These are phyloP conservation scores for Calidris pygmaea DNA, from an alignment of 2,113 vertebrate genomes.

Conservation along the genomic window DNA sequence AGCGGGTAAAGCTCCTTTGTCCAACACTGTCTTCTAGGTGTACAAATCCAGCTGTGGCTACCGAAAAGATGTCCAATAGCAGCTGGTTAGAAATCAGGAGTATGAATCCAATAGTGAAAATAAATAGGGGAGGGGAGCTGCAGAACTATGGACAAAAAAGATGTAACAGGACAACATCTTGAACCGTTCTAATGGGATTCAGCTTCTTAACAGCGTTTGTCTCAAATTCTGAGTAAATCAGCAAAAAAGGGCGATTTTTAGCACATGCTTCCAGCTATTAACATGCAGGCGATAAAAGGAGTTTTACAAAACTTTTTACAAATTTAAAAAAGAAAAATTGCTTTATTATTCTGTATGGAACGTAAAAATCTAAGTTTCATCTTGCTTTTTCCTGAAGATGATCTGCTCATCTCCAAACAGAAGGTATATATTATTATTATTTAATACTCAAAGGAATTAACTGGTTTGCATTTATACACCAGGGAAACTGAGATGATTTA, in stretches of 20 bases:
- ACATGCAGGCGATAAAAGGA: not conserved
- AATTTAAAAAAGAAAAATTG: not conserved
- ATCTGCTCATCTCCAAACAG: not conserved
- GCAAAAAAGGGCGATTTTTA: not conserved
- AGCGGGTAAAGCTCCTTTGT: not conserved
- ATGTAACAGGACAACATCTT: not conserved
- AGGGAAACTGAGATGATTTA: not conserved
- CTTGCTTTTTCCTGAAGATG: not conserved
- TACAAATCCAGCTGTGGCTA: not conserved
- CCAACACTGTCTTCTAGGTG: not conserved
- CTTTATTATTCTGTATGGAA: not conserved
- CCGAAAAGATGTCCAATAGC: not conserved
- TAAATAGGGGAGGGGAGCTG: not conserved
- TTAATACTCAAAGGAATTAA: not conserved
- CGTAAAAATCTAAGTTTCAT: not conserved
- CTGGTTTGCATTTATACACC: not conserved
- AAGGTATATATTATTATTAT: not conserved
- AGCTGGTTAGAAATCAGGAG: not conserved
- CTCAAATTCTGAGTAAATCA: not conserved
- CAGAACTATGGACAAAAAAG: not conserved
- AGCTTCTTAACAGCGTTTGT: not conserved
- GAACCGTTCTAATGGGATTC: not conserved
- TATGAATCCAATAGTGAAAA: not conserved
- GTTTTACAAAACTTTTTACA: not conserved
- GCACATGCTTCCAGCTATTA: not conserved